phyloP scores from a whole-genome alignment of 2,888 invertebrate species.

The Lochmaea crataegi region DNA sequence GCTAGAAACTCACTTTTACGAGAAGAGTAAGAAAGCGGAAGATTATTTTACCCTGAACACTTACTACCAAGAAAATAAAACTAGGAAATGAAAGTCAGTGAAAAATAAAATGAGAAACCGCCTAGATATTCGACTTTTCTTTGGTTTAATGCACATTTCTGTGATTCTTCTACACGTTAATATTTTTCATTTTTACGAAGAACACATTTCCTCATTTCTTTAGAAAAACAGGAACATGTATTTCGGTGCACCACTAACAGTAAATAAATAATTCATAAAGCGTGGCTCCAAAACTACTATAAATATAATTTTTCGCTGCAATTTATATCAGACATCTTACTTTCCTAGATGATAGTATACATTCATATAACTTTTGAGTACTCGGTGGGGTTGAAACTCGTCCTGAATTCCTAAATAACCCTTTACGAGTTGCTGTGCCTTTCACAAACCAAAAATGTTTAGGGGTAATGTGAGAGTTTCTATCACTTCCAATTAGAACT shows the following conservation, averaged over 20 bases:
- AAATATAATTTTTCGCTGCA: constrained; percentile 31
- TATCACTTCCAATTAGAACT: too few species aligned
- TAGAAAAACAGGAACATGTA: neutral
- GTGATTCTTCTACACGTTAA: too few species aligned
- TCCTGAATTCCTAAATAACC: constrained; percentile 12
- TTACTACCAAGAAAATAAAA: too few species aligned
- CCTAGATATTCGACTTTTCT: too few species aligned
- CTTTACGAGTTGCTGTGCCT: neutral
- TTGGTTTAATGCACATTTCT: too few species aligned
- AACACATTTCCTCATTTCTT: too few species aligned
- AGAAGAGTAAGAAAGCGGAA: too few species aligned
- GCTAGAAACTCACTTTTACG: too few species aligned
- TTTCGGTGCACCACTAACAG: constrained; percentile 1
- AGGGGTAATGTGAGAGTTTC: neutral
- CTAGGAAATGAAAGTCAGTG: too few species aligned
- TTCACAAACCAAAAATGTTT: neutral
- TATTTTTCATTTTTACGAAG: too few species aligned
- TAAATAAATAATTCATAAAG: constrained; percentile 25
- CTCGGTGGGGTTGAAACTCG: neutral
- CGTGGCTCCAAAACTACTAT: constrained; percentile 8
- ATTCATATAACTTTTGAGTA: constrained; percentile 30
- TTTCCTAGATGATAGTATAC: constrained; percentile 24
- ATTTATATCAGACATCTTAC: constrained; percentile 28
- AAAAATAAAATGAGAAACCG: too few species aligned
- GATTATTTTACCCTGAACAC: too few species aligned